A percentile compares a stretch with the other conserved stretches of the same genome.
phyloP scores from a whole-genome alignment of 2,113 vertebrate species.

The Phrynosoma platyrhinos region DNA sequence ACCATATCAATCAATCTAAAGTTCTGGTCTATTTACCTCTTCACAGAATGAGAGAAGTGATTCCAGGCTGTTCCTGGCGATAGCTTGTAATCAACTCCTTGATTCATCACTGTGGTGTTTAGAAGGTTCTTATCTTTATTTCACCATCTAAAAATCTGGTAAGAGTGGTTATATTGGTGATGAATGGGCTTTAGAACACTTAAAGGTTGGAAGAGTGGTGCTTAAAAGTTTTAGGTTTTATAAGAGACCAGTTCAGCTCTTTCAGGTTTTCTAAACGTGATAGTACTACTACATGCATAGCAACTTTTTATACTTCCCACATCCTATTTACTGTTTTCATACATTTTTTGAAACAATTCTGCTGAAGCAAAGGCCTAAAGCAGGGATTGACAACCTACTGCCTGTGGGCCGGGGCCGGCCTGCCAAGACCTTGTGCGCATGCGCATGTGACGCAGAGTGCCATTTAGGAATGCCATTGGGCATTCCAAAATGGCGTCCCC shows the following conservation, averaged over 20 bases:
- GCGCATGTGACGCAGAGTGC: too few species aligned
- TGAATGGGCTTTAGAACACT: background rate
- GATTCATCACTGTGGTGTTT: background rate
- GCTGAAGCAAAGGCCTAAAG: background rate
- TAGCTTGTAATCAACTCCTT: background rate
- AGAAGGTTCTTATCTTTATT: background rate
- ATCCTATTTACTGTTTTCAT: background rate
- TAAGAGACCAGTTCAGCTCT: constrained; percentile 1
- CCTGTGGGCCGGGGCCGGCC: too few species aligned
- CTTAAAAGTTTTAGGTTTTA: background rate
- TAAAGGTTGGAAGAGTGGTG: background rate
- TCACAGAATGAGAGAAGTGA: background rate
- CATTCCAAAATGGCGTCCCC: too few species aligned
- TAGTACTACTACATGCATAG: background rate
- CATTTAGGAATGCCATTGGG: too few species aligned
- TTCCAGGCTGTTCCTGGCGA: background rate
- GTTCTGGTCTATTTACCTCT: constrained; percentile 10
- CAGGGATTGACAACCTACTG: too few species aligned
- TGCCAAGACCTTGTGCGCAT: too few species aligned
- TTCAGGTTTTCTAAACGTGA: background rate
- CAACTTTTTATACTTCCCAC: background rate
- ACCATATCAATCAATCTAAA: background rate
- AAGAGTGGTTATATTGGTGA: background rate
- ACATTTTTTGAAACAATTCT: background rate
- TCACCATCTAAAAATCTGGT: background rate